Percentiles rank a stretch among this genome's conserved stretches.
These are phyloP conservation scores for Varroa destructor DNA, from an alignment of 1,140 invertebrate species.

Conservation along the genomic window DNA sequence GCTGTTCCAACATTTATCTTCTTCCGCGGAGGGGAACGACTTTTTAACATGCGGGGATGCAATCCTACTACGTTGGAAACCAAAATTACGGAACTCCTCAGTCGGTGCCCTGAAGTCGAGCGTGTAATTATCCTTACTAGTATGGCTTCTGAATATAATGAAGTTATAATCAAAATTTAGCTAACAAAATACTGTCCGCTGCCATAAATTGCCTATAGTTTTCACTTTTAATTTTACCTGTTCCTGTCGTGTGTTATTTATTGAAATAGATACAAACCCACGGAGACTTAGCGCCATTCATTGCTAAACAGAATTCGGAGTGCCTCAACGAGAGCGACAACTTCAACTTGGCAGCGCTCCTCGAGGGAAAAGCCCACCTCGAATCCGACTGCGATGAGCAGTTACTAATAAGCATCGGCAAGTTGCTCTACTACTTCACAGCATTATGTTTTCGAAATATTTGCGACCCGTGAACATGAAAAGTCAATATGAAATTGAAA, in stretches of 20 bases:
- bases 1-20: constrained; percentile 98
- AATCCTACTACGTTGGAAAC: constrained; percentile 63
- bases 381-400: constrained; percentile 90
- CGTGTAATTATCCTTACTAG: constrained; percentile 38
- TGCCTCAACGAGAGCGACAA: constrained; percentile 93
- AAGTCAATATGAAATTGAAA: no score
- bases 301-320: constrained; percentile 76
- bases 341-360: constrained; percentile 60
- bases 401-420: constrained; percentile 33
- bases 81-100: constrained; percentile 78
- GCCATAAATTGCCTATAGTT: no score
- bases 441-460: no score
- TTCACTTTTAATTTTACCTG: neutral
- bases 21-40: constrained; percentile 68
- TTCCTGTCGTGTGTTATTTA: constrained; percentile 32
- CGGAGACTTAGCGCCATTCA: constrained; percentile 67
- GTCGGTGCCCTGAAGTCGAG: constrained; percentile 45
- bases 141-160: constrained; percentile 34
- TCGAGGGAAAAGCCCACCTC: constrained; percentile 58
- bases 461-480: no score
- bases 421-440: neutral
- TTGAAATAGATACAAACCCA: constrained; percentile 47
- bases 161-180: constrained; percentile 34
- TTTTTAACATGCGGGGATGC: constrained; percentile 68
- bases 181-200: no score